Evolutionary conservation across 2,113 vertebrate genomes (phyloP), one percentile per base, ranked within the genome.

Genomic region (Heterocephalus glaber): DNA sequence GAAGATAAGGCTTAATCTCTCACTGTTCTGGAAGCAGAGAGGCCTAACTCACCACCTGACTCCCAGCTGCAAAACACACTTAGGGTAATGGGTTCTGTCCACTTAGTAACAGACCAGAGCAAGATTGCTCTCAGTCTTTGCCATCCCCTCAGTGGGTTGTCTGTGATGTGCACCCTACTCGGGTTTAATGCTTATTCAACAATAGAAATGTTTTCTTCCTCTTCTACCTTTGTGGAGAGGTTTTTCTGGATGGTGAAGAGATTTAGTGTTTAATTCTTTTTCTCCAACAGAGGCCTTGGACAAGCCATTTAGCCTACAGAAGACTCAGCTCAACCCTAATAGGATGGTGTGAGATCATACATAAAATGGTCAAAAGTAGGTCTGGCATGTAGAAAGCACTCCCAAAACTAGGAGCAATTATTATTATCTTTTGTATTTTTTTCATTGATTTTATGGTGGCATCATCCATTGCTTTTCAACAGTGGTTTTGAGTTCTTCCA

Each of bases 181-280:
- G 63, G n/a, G 33, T 35, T 92, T 80, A 52, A 63, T 28, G 86
- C 56, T 96, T 79, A 80, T 24, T 94, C 13, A 33, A 54, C 89
- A 74, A 92, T 63, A 85, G 56, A 87, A 63, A 4, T 22, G 16
- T 60, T 26, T 65, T 13, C 52, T 85, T 68, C 82, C 66, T 89
- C 81, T 24, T 49, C 47, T 72, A 14, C 8, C 77, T 92, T 77
- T 41, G 22, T 92, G 76, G 44, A 63, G 56, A 88, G 38, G 19
- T 90, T 88, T 76, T 91, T 77, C 77, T 65, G 58, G 66, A 24
- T 41, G 24, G 58, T 33, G 47, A 61, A 35, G 58, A 82, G 80
- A 74, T 80, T 86, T 74, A 56, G 24, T 70, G 66, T 63, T 56
- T 61, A 44, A 92, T 80, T 52, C 30, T 20, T 35, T 86, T 92